These are phyloP conservation scores for Atta cephalotes DNA, from an alignment of 1,140 invertebrate species.

Conservation along the genomic window DNA sequence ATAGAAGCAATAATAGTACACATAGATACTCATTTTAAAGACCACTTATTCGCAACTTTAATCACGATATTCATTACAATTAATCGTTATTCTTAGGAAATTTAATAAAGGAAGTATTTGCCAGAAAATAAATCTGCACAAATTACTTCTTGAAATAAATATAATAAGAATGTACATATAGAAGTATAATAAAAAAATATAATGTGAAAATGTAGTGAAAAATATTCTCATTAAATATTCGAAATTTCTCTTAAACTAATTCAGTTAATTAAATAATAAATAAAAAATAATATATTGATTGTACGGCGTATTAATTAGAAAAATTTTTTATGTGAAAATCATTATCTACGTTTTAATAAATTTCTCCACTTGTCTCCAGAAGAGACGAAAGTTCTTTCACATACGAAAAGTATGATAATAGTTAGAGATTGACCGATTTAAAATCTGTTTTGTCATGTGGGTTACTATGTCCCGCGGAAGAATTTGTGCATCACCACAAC, in stretches of 20 bases:
- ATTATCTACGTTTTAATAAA: constrained; percentile 23
- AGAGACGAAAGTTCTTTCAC: constrained; percentile 62
- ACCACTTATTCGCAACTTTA: not conserved
- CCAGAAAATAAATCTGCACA: not conserved
- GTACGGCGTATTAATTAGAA: not conserved
- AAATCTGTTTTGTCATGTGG: constrained; percentile 71
- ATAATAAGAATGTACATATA: not conserved
- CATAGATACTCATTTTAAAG: not conserved
- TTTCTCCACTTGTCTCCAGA: constrained; percentile 12
- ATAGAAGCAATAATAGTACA: constrained; percentile 11
- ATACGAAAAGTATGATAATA: constrained; percentile 10
- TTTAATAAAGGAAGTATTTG: not conserved
- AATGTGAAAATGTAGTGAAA: not conserved
- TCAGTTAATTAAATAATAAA: constrained; percentile 4
- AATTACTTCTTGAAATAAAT: not conserved
- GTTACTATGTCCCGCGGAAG: constrained; percentile 50
- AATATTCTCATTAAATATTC: not conserved
- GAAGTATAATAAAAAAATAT: not conserved
- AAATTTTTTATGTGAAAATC: constrained; percentile 29
- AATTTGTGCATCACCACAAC: constrained; percentile 73
- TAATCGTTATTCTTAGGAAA: constrained; percentile 40
- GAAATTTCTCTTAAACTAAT: not conserved
- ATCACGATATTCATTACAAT: constrained; percentile 21
- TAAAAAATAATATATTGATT: not conserved
- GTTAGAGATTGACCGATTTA: constrained; percentile 62